phyloP scores from a whole-genome alignment of 2,888 invertebrate species.

The Hermaeophaga mercurialis region DNA sequence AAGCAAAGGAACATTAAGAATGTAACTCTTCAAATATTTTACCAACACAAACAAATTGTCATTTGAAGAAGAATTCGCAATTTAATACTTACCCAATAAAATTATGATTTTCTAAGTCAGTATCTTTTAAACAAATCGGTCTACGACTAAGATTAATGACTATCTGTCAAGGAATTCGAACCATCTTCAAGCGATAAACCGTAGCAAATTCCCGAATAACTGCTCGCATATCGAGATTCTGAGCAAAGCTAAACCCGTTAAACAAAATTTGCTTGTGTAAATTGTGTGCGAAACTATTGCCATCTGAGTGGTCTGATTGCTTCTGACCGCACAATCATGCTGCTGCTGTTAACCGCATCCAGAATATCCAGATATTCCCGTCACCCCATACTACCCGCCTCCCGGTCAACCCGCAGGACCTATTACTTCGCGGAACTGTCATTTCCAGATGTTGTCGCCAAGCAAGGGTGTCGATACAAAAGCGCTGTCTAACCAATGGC shows the following conservation, averaged over 20 bases:
- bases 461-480: constrained; percentile 31
- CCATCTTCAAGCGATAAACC: not conserved
- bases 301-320: constrained; percentile 51
- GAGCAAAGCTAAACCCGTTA: not conserved
- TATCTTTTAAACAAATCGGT: too few species aligned
- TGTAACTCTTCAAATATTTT: too few species aligned
- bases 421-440: constrained; percentile 53
- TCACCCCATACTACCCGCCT: constrained; percentile 27
- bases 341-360: constrained; percentile 50
- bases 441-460: constrained; percentile 50
- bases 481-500: not conserved
- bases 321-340: constrained; percentile 55
- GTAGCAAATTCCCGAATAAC: not conserved
- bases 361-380: constrained; percentile 47
- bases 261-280: constrained; percentile 45
- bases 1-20: too few species aligned
- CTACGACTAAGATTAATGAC: not conserved
- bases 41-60: too few species aligned
- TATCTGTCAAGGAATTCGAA: not conserved
- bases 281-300: constrained; percentile 49
- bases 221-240: constrained; percentile 2
- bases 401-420: constrained; percentile 48
- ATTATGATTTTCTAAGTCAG: too few species aligned
- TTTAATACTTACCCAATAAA: too few species aligned
- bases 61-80: too few species aligned